Evolutionary conservation across 92 coral and sea anemone genomes (phyloP).

Genomic region (Zoanthus sociatus): DNA sequence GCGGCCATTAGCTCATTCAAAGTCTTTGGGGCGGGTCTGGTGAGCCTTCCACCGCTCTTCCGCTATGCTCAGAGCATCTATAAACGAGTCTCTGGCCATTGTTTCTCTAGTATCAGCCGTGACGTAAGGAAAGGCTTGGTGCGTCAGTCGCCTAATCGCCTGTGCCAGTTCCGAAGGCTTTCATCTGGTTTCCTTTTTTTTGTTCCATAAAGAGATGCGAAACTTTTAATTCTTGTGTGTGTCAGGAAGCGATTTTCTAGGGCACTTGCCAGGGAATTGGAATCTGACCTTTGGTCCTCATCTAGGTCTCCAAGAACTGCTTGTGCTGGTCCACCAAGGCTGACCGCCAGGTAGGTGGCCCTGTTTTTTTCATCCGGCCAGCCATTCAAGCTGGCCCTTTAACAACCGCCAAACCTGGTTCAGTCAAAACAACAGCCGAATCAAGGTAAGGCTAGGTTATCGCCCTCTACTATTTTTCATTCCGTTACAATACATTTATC

Average conservation of each 20-base stretch:
- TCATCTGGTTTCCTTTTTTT: conserved; percentile 34
- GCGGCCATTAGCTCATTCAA: neutral
- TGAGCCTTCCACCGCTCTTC: conserved; percentile 46
- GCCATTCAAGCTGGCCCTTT: too few species aligned
- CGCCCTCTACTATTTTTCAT: too few species aligned
- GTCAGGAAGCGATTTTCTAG: conserved; percentile 44
- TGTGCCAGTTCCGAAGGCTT: conserved; percentile 54
- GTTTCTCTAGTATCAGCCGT: conserved; percentile 21
- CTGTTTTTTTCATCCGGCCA: too few species aligned
- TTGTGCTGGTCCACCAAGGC: conserved; percentile 58
- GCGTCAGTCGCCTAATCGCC: conserved; percentile 25
- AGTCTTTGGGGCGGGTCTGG: conserved; percentile 47
- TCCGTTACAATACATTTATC: too few species aligned
- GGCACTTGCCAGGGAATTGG: conserved; percentile 34
- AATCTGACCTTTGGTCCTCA: conserved; percentile 43
- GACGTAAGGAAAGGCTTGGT: conserved; percentile 41
- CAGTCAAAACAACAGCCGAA: too few species aligned
- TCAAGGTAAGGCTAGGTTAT: too few species aligned
- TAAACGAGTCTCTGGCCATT: conserved; percentile 43
- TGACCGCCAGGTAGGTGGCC: conserved; percentile 62
- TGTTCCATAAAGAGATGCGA: conserved; percentile 42
- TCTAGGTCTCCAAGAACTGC: conserved; percentile 59
- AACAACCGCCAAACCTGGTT: too few species aligned
- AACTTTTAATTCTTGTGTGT: conserved; percentile 39
- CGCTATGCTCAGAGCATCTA: conserved; percentile 47